A percentile compares a stretch with the other conserved stretches of the same genome.
These are phyloP conservation scores for Falco punctatus DNA, from an alignment of 2,113 vertebrate species.

Conservation along the genomic window DNA sequence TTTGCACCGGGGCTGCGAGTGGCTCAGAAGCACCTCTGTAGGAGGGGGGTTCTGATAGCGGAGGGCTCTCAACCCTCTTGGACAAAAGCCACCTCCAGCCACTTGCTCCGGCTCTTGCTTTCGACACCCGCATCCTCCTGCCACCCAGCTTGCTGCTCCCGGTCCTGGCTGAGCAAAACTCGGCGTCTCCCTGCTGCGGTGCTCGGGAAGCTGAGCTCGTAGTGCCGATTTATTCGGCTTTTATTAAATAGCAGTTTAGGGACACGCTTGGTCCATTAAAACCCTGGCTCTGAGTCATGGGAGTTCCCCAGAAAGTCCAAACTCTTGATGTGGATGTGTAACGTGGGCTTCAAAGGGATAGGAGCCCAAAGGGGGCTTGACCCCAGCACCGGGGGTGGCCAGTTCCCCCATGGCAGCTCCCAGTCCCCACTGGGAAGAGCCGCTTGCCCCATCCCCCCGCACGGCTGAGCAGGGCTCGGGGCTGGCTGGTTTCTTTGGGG, in stretches of 20 bases:
- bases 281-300: rapidly evolving
- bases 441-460: rapidly evolving
- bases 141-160: not conserved
- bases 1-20: not conserved
- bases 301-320: not conserved
- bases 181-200: rapidly evolving
- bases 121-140: rapidly evolving
- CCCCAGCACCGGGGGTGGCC: not conserved
- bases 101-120: not conserved
- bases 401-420: not conserved
- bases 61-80: not conserved
- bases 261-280: not conserved
- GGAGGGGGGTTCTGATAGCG: not conserved
- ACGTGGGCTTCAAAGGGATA: rapidly evolving
- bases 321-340: not conserved
- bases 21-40: not conserved
- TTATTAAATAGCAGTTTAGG: not conserved
- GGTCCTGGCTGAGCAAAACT: not conserved
- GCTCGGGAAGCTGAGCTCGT: not conserved
- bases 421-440: not conserved
- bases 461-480: not conserved
- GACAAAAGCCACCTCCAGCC: not conserved
- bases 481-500: not conserved
- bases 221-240: not conserved
- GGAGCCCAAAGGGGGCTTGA: not conserved